phyloP scores from a whole-genome alignment of 2,797 vertebrate species.

The Emydoidea blandingii region DNA sequence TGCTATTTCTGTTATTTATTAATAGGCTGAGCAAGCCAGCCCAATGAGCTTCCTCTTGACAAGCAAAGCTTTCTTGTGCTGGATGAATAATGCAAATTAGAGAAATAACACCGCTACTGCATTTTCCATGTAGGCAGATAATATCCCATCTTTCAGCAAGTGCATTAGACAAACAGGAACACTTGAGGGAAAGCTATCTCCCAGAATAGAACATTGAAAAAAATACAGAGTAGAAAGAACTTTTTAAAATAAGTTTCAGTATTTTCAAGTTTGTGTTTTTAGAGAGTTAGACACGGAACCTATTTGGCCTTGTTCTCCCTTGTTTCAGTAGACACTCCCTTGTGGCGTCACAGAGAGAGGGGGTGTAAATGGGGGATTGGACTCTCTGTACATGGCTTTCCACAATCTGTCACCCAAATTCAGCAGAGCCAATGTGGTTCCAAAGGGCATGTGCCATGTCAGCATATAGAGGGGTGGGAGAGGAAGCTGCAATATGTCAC shows the following conservation, averaged over 20 bases:
- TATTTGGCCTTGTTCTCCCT: not conserved
- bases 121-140: slow-evolving; percentile 43
- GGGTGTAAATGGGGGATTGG: not conserved
- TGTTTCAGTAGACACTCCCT: not conserved
- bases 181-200: slow-evolving; percentile 37
- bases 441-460: rapidly evolving
- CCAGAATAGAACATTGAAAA: slow-evolving; percentile 51
- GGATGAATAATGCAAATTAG: slow-evolving; percentile 62
- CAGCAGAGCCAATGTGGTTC: not conserved
- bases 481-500: not conserved
- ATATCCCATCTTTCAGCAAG: slow-evolving; percentile 46
- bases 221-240: slow-evolving; percentile 1
- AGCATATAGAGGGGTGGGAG: not conserved
- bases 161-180: slow-evolving; percentile 50
- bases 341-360: not conserved
- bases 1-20: slow-evolving; percentile 23
- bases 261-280: not conserved
- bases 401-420: not conserved
- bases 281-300: not conserved
- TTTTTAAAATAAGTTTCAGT: not conserved
- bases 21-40: not conserved
- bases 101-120: slow-evolving; percentile 27
- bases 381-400: not conserved
- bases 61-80: slow-evolving; percentile 36
- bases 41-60: slow-evolving; percentile 21